Evolutionary conservation across 2,113 vertebrate genomes (phyloP), one percentile per base, ranked within the genome.

Genomic region (Nyctereutes procyonoides): DNA sequence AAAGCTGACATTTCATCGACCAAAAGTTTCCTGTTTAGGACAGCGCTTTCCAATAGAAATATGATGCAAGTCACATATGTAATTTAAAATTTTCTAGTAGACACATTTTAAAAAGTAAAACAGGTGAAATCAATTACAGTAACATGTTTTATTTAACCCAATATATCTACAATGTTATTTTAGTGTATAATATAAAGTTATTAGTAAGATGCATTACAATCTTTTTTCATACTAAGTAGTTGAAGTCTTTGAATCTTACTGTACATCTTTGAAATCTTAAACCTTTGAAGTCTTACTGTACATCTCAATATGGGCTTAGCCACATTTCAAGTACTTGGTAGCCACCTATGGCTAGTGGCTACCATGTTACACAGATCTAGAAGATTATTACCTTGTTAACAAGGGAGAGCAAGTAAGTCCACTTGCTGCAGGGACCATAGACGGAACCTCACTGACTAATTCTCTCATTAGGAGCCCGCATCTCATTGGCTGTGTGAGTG

Each of bases 21-120:
- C 95, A 35, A 13, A 83, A 71, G 77, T n/a, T 91, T 88, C 93
- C 95, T 93, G 48, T 65, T 77, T 65, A 58, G 71, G 62, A 30
- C n/a, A 43, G 83, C 0, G 5, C 67, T 95, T 92, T 84, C 83
- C 62, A 56, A 65, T 3, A 80, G 81, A 88, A 51, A 69, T 60
- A 51, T 22, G 51, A 20, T 60, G 30, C 8, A 63, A 77, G 62
- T 60, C 53, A n/a, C 32, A 9, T 38, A 30, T 15, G 20, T 65
- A 10, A 77, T n/a, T 71, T 94, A 48, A 55, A 80, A 22, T 51
- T 63, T 92, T 88, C 58, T 94, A 48, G n/a, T 28, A 22, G 53
- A 85, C 55, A 91, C 22, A 6, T 15, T 60, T 15, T 43, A 19
- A 20, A 74, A 83, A 88, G 67, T 14, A 81, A 91, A 71, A 43